Percentiles rank a stretch among this genome's conserved stretches.
Conservation (phyloP, 2,888 invertebrate species). For the Metopia argyrocephala region DNA sequence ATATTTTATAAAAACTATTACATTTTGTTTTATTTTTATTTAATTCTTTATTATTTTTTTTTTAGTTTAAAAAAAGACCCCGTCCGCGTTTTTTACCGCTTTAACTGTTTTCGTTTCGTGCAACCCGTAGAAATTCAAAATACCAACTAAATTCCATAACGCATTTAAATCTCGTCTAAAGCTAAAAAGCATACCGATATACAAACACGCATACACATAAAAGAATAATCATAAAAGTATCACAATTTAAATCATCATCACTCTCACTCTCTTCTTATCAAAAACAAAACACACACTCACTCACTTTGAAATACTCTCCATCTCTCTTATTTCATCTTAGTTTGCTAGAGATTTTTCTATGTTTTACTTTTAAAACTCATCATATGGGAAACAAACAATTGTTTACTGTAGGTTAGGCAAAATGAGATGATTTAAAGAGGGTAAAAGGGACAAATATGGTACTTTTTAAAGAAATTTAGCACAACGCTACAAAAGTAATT, state of each 20-base stretch:
- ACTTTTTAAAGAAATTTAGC: too few species aligned
- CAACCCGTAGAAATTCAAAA: conserved; percentile 75
- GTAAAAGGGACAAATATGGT: too few species aligned
- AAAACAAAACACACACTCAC: neutral
- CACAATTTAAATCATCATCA: conserved; percentile 39
- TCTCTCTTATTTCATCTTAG: neutral
- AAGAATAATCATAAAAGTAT: conserved; percentile 34
- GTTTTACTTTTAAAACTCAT: neutral
- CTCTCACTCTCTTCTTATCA: conserved; percentile 29
- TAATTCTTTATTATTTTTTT: conserved; percentile 12
- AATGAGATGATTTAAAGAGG: too few species aligned
- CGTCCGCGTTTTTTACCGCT: conserved; percentile 22
- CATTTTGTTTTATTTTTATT: conserved; percentile 12
- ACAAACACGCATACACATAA: conserved; percentile 16
- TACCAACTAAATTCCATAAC: conserved; percentile 73
- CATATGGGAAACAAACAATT: too few species aligned
- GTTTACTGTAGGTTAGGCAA: too few species aligned
- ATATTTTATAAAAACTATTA: too few species aligned
- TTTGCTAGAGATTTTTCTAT: neutral
- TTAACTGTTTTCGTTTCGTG: conserved; percentile 66
- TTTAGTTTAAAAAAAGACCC: conserved; percentile 11
- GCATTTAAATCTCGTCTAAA: conserved; percentile 62
- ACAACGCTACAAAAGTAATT: too few species aligned
- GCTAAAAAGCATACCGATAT: conserved; percentile 34
- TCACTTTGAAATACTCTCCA: neutral